A percentile compares a stretch with the other conserved stretches of the same genome.
These are phyloP conservation scores for Tokudaia tokunoshimensis DNA, from an alignment of 2,797 vertebrate genomes.

Conservation along the genomic window DNA sequence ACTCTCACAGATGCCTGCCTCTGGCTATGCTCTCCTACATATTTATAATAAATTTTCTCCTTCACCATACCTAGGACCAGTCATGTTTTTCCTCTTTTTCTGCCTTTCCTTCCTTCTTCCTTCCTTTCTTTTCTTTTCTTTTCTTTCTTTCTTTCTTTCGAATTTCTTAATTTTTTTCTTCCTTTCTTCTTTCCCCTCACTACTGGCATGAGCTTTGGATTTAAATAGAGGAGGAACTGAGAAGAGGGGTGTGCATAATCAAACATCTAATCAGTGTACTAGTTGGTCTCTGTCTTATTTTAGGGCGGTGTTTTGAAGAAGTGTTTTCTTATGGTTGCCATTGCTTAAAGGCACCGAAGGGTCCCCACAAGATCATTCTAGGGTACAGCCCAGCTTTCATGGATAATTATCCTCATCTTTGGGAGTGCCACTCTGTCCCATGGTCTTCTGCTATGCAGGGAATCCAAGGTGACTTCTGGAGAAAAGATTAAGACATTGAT, in stretches of 20 bases:
- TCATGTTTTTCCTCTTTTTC: too few species aligned
- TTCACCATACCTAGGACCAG: background rate
- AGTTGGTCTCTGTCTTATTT: background rate
- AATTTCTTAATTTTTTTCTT: too few species aligned
- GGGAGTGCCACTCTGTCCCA: background rate
- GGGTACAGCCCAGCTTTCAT: background rate
- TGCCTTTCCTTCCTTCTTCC: accelerated
- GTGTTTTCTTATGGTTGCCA: background rate
- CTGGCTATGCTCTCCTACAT: background rate
- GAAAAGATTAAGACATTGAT: background rate
- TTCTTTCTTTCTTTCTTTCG: accelerated
- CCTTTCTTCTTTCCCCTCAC: background rate
- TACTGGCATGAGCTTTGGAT: background rate
- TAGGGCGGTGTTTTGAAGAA: background rate
- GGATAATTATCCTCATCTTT: background rate
- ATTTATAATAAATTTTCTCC: background rate
- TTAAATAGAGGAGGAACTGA: background rate
- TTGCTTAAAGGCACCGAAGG: background rate
- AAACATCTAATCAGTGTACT: too few species aligned
- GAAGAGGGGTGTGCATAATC: background rate
- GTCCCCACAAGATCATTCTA: background rate
- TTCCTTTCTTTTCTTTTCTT: accelerated
- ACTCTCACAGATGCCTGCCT: background rate
- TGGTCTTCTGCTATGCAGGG: background rate
- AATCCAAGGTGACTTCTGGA: background rate